phyloP scores from a whole-genome alignment of 2,113 vertebrate genomes.

The Chauna torquata region DNA sequence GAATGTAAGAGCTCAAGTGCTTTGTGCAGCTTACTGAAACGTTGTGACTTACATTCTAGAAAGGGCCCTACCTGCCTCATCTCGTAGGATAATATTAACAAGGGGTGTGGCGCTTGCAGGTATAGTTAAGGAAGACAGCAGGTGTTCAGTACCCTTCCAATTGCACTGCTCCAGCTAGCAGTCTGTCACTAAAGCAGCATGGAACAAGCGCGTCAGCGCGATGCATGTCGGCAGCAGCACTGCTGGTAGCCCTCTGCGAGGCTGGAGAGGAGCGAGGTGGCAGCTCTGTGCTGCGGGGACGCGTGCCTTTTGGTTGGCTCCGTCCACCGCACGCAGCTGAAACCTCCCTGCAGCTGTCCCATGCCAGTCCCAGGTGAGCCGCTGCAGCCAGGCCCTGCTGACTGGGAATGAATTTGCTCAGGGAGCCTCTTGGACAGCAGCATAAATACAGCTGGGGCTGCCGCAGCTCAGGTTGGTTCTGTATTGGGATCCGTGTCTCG shows the following conservation, averaged over 20 bases:
- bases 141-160: not conserved
- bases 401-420: not conserved
- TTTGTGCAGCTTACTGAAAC: not conserved
- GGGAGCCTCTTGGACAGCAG: no score
- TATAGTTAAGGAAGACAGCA: not conserved
- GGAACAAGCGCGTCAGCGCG: not conserved
- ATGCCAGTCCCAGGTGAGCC: accelerated
- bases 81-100: not conserved
- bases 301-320: not conserved
- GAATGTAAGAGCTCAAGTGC: conserved; percentile 43
- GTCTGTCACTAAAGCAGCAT: not conserved
- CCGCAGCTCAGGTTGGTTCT: not conserved
- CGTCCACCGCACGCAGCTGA: accelerated
- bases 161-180: not conserved
- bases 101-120: not conserved
- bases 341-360: not conserved
- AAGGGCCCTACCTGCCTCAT: no score
- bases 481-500: not conserved
- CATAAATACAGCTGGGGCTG: not conserved
- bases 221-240: not conserved
- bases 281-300: accelerated
- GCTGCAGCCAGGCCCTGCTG: not conserved
- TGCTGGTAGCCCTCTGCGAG: not conserved
- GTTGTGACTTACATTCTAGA: not conserved
- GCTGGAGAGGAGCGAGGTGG: not conserved